These are phyloP conservation scores for Ispidina lecontei DNA, from an alignment of 2,797 vertebrate species.

Conservation along the genomic window DNA sequence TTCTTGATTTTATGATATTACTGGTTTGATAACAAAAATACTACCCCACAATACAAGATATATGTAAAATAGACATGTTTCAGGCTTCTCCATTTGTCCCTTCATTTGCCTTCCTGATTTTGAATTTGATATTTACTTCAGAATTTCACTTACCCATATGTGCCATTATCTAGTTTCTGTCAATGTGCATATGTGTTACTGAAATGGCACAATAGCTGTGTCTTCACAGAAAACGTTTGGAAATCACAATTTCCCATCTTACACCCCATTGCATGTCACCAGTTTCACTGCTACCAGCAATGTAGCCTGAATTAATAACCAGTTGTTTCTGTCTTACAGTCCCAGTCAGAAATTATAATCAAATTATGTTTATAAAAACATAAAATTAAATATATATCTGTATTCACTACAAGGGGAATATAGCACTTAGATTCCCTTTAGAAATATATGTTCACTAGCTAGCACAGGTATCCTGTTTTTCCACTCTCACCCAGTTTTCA, in stretches of 20 bases:
- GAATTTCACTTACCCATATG: not conserved
- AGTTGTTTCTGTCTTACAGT: not conserved
- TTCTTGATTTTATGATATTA: not conserved
- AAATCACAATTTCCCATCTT: not conserved
- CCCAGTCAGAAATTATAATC: not conserved
- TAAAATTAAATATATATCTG: not conserved
- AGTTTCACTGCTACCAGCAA: not conserved
- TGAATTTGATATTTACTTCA: not conserved
- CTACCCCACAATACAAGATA: not conserved
- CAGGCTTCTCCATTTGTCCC: rapidly evolving
- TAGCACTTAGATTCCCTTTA: not conserved
- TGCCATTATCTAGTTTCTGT: not conserved
- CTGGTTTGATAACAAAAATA: not conserved
- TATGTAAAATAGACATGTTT: not conserved
- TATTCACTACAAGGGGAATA: not conserved
- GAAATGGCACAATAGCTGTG: not conserved
- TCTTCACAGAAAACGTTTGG: not conserved
- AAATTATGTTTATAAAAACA: not conserved
- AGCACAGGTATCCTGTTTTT: not conserved
- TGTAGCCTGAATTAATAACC: not conserved
- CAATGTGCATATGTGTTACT: not conserved
- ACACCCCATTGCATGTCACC: rapidly evolving
- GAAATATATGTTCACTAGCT: not conserved
- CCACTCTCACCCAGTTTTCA: not conserved
- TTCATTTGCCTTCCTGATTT: not conserved